Evolutionary conservation across 2,888 invertebrate species (phyloP).

Genomic region (Athalia circularis): DNA sequence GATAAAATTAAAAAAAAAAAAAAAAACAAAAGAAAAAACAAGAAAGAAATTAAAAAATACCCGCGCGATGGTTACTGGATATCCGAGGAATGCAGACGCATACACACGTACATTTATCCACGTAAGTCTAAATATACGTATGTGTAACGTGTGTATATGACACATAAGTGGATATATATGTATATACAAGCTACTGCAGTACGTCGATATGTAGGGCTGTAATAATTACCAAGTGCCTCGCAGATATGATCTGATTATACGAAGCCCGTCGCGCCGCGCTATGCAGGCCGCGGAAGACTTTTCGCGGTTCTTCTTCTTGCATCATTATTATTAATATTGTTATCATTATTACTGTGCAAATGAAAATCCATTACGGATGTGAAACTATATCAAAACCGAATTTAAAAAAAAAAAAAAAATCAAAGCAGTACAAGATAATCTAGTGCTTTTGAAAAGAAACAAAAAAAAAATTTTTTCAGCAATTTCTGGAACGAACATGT

Average conservation of each 20-base stretch:
- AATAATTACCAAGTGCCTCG: conserved; percentile 19
- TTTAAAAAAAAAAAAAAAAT: not conserved
- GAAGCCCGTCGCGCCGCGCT: conserved; percentile 2
- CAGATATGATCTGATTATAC: conserved; percentile 33
- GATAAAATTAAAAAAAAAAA: no score
- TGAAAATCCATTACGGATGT: not conserved
- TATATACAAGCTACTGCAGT: not conserved
- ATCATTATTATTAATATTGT: conserved; percentile 2
- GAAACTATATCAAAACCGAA: not conserved
- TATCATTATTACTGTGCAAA: not conserved
- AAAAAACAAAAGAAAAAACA: no score
- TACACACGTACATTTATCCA: no score
- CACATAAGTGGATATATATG: not conserved
- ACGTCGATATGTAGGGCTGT: not conserved
- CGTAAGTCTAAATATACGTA: no score
- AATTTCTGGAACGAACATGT: no score
- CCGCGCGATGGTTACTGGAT: no score
- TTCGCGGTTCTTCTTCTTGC: not conserved
- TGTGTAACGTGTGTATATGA: no score
- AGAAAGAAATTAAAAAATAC: no score
- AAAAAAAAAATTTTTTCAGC: no score
- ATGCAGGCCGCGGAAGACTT: conserved; percentile 2
- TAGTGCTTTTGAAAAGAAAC: no score
- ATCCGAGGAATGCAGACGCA: no score
- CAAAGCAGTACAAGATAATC: not conserved